Percentiles rank a stretch among this genome's conserved stretches.
Evolutionary conservation across 2,797 vertebrate species (phyloP).

Genomic region (Poecilia picta): DNA sequence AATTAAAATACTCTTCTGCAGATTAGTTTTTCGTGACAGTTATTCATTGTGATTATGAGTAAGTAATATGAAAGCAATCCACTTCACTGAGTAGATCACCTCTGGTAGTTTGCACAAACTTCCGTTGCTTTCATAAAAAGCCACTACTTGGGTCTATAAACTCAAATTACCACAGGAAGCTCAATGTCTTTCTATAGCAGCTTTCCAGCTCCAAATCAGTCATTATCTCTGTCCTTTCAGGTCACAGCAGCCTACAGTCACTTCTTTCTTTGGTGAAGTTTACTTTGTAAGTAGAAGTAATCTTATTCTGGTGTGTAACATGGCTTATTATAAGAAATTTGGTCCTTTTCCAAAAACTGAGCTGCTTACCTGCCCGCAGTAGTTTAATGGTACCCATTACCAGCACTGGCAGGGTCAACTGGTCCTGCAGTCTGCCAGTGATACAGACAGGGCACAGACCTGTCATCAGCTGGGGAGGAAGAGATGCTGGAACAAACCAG

Average conservation of each 20-base stretch:
- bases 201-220: neutral
- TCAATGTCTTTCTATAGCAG: neutral
- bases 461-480: conserved; percentile 17
- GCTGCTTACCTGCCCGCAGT: conserved; percentile 49
- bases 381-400: conserved; percentile 66
- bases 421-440: conserved; percentile 39
- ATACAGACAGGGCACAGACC: conserved; percentile 32
- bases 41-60: neutral
- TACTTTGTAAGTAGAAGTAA: conserved; percentile 26
- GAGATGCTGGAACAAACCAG: conserved; percentile 38
- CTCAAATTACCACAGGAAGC: neutral
- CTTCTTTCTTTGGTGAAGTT: conserved; percentile 38
- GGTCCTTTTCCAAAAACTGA: conserved; percentile 27
- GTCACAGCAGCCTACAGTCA: neutral
- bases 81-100: neutral
- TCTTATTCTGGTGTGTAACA: conserved; percentile 21
- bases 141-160: neutral
- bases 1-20: neutral
- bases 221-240: neutral
- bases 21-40: neutral
- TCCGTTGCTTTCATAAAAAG: neutral
- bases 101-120: neutral
- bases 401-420: conserved; percentile 47
- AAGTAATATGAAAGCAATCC: neutral
- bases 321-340: conserved; percentile 51